A percentile compares a stretch with the other conserved stretches of the same genome.
Conservation (phyloP, 2,888 invertebrate genomes). For the Caenorhabditis doughertyi region DNA sequence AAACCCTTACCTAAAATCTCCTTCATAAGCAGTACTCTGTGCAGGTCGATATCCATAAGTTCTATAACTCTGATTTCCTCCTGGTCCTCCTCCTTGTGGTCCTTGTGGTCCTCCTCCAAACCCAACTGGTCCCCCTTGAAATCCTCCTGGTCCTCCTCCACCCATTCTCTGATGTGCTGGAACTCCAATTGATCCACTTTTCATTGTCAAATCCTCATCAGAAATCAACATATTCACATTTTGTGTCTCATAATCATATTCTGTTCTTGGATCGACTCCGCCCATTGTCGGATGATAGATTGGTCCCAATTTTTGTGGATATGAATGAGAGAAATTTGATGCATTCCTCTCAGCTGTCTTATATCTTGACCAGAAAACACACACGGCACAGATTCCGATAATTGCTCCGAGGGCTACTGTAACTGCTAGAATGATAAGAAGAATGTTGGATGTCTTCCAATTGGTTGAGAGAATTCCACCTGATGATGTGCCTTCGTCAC, state of each 20-base stretch:
- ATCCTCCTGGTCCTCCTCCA: background rate
- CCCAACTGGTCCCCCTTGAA: constrained; percentile 6
- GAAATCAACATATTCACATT: constrained; percentile 82
- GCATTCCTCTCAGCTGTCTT: constrained; percentile 67
- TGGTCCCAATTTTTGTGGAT: constrained; percentile 73
- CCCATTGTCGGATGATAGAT: constrained; percentile 70
- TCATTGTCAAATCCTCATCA: constrained; percentile 80
- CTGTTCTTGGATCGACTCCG: constrained; percentile 69
- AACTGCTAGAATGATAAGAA: constrained; percentile 76
- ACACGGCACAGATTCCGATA: constrained; percentile 77
- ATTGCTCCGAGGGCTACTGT: constrained; percentile 77
- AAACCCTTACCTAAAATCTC: constrained; percentile 75
- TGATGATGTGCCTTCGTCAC: constrained; percentile 36
- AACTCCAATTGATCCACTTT: constrained; percentile 74
- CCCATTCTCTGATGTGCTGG: constrained; percentile 63
- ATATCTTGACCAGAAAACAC: constrained; percentile 74
- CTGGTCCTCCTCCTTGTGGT: background rate
- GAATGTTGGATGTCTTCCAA: constrained; percentile 74
- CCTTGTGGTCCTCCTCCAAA: constrained; percentile 6
- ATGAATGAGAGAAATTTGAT: constrained; percentile 67
- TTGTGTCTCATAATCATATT: constrained; percentile 75
- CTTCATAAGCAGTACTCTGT: constrained; percentile 75
- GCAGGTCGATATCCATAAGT: constrained; percentile 72
- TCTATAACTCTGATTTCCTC: constrained; percentile 59
- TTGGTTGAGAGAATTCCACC: constrained; percentile 73